Evolutionary conservation across 2,888 invertebrate species (phyloP).

Genomic region (Odontothrips loti): DNA sequence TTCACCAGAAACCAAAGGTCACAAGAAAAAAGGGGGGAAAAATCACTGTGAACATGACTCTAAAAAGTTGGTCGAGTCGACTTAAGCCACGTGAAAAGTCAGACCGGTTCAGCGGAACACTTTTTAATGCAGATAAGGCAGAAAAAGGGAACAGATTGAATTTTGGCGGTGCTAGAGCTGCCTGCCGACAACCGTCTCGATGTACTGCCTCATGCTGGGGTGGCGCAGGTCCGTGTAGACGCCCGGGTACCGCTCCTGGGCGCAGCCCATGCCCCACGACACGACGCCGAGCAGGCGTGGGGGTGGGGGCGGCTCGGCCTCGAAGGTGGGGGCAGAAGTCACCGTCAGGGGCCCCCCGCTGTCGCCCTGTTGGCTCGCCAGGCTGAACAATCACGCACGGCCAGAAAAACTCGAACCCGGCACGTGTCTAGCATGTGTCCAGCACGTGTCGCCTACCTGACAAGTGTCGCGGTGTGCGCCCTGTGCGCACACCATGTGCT

Average conservation of each 20-base stretch:
- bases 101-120: no score
- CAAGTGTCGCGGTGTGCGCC: neutral
- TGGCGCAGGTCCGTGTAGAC: constrained; percentile 1
- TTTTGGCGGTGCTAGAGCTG: no score
- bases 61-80: no score
- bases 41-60: no score
- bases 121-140: no score
- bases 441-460: neutral
- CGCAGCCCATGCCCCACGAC: constrained; percentile 8
- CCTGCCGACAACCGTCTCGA: neutral
- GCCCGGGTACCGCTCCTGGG: neutral
- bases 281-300: neutral
- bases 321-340: neutral
- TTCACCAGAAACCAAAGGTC: no score
- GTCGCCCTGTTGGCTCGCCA: constrained; percentile 11
- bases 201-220: neutral
- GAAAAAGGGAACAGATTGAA: no score
- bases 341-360: neutral
- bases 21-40: no score
- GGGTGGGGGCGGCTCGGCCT: neutral
- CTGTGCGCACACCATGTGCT: constrained; percentile 6
- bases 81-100: no score
- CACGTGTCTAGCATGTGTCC: no score
- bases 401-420: no score
- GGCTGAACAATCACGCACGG: no score